Evolutionary conservation across 1,140 invertebrate genomes (phyloP).

Genomic region (Aphaenogaster ashmeadi): DNA sequence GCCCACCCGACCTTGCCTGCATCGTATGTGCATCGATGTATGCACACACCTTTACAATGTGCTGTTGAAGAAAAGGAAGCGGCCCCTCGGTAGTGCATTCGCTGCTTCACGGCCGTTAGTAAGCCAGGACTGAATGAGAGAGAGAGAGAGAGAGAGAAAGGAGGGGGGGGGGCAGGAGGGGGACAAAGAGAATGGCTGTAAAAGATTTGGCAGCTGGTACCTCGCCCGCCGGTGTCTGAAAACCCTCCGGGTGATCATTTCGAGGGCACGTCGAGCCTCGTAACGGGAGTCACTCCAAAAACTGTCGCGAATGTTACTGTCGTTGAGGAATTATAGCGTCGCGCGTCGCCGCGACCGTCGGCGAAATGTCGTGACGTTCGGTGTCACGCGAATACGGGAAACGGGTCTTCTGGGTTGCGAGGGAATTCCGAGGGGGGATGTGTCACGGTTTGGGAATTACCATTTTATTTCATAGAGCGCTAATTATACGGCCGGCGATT

Average conservation of each 20-base stretch:
- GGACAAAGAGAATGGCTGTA: slow-evolving; percentile 66
- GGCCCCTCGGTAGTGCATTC: slow-evolving; percentile 70
- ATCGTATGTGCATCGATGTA: slow-evolving; percentile 52
- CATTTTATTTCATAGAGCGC: slow-evolving; percentile 23
- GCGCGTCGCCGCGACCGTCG: neutral
- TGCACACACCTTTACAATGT: slow-evolving; percentile 61
- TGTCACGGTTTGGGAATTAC: slow-evolving; percentile 41
- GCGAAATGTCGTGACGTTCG: neutral
- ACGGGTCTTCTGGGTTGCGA: neutral
- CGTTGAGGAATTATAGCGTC: neutral
- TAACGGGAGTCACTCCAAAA: neutral
- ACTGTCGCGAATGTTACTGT: neutral
- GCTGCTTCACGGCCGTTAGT: slow-evolving; percentile 65
- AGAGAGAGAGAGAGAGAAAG: neutral
- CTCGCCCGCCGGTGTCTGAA: slow-evolving; percentile 35
- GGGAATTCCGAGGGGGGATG: neutral
- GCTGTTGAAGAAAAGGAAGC: slow-evolving; percentile 74
- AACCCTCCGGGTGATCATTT: slow-evolving; percentile 38
- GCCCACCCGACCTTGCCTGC: slow-evolving; percentile 4
- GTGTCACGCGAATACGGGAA: slow-evolving; percentile 34
- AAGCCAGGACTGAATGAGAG: slow-evolving; percentile 31
- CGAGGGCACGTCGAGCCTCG: slow-evolving; percentile 9
- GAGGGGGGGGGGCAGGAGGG: neutral
- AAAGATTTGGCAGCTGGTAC: slow-evolving; percentile 74
- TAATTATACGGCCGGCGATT: slow-evolving; percentile 40